Base-by-base conservation (phyloP, 2,888 invertebrate species). In the Cheilosia vernalis region DNA sequence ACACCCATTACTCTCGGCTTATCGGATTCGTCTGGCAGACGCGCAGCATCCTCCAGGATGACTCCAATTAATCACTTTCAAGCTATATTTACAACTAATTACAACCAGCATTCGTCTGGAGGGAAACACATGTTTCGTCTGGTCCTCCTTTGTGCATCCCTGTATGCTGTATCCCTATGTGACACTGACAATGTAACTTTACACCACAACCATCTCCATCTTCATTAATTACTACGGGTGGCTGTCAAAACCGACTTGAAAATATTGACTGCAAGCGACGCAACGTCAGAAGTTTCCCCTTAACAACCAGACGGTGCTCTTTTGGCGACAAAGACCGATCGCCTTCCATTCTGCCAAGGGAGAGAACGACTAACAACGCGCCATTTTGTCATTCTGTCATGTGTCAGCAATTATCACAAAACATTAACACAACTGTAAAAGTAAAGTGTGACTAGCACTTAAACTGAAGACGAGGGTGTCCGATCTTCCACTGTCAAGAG, bases 361-460 rank as follows among this genome's bases (percentile, higher is more conserved):
- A 0, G 6, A 44, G 63, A 53, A 10, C 40, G 13, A 21, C 33
- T 37, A 47, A 33, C n/a, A 53, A 44, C 55, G 15, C n/a, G 19
- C n/a, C 69, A 17, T 24, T 21, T 21, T 40, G 40, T 64, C 66
- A 70, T 70, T 64, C 70, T 81, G 85, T 85, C 70, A 81, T 85
- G 76, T 85, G 84, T 76, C 81, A 85, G 81, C 81, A 76, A 85
- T 85, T 85, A 85, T 85, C 81, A 85, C 81, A 81, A 58, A 67
- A 74, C 66, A 79, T 70, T 66, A 72, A 74, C 74, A 76, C 21
- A 74, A 80, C 64, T 74, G 44, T 66, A 42, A 74, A 69, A 40
- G 56, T n/a, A 56, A 55, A 79, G 72, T 79, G 72, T 83, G 74
- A 51, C 64, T 40, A 67, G 70, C 63, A 70, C 76, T 80, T 74